Base-by-base conservation (phyloP, 2,888 invertebrate species). In the Acanthopleura granulata region DNA sequence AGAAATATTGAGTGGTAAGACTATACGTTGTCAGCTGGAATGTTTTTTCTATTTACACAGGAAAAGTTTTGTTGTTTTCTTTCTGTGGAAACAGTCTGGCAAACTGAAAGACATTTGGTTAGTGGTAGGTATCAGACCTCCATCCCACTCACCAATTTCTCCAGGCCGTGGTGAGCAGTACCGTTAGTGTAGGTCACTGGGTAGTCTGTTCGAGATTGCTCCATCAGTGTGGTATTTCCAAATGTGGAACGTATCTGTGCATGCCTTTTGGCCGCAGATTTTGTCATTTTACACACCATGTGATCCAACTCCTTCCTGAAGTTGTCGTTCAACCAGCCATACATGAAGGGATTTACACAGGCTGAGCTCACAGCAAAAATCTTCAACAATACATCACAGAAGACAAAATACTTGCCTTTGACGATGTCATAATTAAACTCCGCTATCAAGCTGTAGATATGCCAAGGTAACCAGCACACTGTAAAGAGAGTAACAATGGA, bases 301-400 rank as follows among this genome's bases (percentile, higher is more conserved):
- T 79, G 79, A 50, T 82, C 82, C 18, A 89, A 76, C 77, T 89
- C 90, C 77, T 87, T 87, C 18, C 88, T 81, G 78, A 89, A 89
- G 80, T 87, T 89, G 75, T 89, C 89, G 77, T 90, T 90, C 15
- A 89, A 84, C 89, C 89, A 90, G 69, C 89, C 89, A 79, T 90
- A 90, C 27, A 90, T 82, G 77, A 89, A 87, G 0, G 90, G 90
- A 79, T 90, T 90, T 72, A 89, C 84, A 76, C 89, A 89, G 49
- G 89, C 85, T n/a, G 89, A 89, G 73, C 88, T 85, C 87, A 88
- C 88, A 49, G 89, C 89, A 73, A 89, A 85, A 62, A 89, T 84
- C 79, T 88, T 89, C 14, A 90, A 81, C 29, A 87, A 72, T 27
- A 89, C 75, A 78, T 89, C 89, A 4, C 85, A 82, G 40, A 89